Evolutionary conservation across 2,797 vertebrate species (phyloP), one percentile per base, ranked within the genome.

Genomic region (Morelia viridis): DNA sequence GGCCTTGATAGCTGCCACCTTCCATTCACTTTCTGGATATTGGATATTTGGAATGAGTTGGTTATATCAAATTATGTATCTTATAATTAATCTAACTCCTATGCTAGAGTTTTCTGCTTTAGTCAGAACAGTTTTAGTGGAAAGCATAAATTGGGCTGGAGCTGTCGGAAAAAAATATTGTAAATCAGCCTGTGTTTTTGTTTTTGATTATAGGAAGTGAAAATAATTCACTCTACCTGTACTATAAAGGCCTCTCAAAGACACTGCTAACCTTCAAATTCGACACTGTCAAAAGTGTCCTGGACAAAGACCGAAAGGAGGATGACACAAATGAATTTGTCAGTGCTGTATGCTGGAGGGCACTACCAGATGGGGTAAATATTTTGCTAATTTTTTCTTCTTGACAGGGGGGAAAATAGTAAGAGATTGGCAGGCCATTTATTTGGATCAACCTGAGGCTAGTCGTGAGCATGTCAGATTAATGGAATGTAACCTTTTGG

Each of bases 211-310:
- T 95, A 99, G 99, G 99, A 98, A 99, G 99, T 85, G 99, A 99
- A 97, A 99, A 99, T 97, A 99, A 99, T 96, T 99, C 99, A 76
- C 98, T 99, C 93, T 99, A 99, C 97, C 96, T 99, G 26, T 99
- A 99, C 97, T 99, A 99, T 96, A 99, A 99, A 97, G 99, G 99
- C 95, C 98, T 99, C 95, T 99, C 99, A 96, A 99, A 99, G 97
- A 99, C 99, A 85, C 98, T 99, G 97, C 97, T 99, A 95, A 99
- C 99, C 0, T 99, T 99, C 97, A 99, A 99, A 95, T 99, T 99
- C 96, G 99, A 99, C 97, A 99, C 99, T 4, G 99, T 99, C 94
- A 99, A 99, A 97, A 99, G 99, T 50, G 99, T 99, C 85, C 96
- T 99, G 97, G 99, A 99, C 97, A 99, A 99, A 96, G 99, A 99